Evolutionary conservation across 2,797 vertebrate genomes (phyloP).

Genomic region (Mormyrus proboscirostris): DNA sequence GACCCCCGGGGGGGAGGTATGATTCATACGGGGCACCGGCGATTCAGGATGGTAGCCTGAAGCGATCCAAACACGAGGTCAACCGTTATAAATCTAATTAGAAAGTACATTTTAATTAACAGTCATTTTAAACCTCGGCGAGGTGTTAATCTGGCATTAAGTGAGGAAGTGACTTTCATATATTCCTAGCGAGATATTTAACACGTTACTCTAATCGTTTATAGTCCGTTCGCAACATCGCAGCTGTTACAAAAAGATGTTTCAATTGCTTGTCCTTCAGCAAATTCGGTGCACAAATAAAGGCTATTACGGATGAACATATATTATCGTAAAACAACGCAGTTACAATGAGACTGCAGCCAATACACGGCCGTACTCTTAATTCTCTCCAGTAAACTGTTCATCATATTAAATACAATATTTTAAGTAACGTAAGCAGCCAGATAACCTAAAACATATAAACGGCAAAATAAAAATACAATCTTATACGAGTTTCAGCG

Average conservation of each 20-base stretch:
- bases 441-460: not conserved
- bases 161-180: not conserved
- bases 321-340: not conserved
- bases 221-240: not conserved
- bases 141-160: slow-evolving; percentile 15
- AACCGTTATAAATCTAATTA: slow-evolving; percentile 48
- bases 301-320: not conserved
- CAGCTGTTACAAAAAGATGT: not conserved
- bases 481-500: not conserved
- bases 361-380: not conserved
- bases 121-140: slow-evolving; percentile 40
- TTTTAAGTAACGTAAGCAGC: not conserved
- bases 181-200: slow-evolving; percentile 33
- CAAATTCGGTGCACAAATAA: not conserved
- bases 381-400: not conserved
- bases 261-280: not conserved
- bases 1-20: not conserved
- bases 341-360: not conserved
- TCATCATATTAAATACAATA: not conserved
- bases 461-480: not conserved
- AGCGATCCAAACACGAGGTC: slow-evolving; percentile 43
- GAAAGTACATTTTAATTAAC: slow-evolving; percentile 52
- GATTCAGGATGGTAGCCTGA: not conserved
- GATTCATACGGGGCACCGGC: not conserved
- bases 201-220: not conserved